Evolutionary conservation across 2,113 vertebrate genomes (phyloP), one percentile per base, ranked within the genome.

Genomic region (Brachyhypopomus occidentalis): DNA sequence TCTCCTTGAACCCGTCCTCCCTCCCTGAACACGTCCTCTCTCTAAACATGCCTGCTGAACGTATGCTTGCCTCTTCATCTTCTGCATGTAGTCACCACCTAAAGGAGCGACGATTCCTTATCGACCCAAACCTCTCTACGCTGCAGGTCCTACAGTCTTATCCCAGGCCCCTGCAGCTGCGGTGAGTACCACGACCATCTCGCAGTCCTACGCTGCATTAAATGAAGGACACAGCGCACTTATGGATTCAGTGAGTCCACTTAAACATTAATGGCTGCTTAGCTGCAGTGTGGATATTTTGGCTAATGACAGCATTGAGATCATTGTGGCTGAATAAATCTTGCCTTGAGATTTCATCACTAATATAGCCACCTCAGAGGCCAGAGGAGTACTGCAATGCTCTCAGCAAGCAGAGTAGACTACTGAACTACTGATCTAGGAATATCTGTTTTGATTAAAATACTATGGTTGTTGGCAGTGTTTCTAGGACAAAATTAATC

Each of bases 101-200:
- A 97, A 97, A 93, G 96, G 95, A 92, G 95, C 96, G 74, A 97
- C 96, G 76, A 96, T 97, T 88, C 96, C 96, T 80, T 97, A 97
- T 87, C 95, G 95, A 80, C 96, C 96, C 86, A 97, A 96, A 92
- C 90, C 91, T 85, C 90, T 95, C 79, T 87, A 94, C 86, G 92
- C 91, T 89, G 95, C 94, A 92, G 93, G 94, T 85, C 95, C 96
- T 88, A 90, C 94, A 90, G 91, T 96, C 89, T 89, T 97, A 92
- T 90, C 95, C 81, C 95, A 95, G 72, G 93, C 93, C 78, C 96
- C 96, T 89, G 83, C 94, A 89, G 90, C 95, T 75, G 94, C 94
- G 90, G 96, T 96, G 93, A 96, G 95, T 95, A 86, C 70, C 75
- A 60, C 69, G 73, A 64, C 23, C 36, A 73, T 79, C 59, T 72